A percentile compares a stretch with the other conserved stretches of the same genome.
These are phyloP conservation scores for Nycteola revayana DNA, from an alignment of 2,888 invertebrate species.

Conservation along the genomic window DNA sequence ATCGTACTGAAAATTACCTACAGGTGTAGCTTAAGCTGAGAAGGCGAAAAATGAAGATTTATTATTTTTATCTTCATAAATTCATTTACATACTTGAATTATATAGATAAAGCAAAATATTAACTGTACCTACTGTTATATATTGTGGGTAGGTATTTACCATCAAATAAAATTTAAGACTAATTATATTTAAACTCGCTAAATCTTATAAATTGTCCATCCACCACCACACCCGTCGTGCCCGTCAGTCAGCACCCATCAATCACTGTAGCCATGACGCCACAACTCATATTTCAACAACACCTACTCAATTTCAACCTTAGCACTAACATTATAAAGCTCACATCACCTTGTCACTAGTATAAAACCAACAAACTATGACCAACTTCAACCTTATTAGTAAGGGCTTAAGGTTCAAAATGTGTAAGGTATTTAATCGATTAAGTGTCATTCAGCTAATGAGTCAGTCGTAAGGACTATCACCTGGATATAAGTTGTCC, in stretches of 20 bases:
- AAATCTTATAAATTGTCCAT: too few species aligned
- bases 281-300: slow-evolving; percentile 73
- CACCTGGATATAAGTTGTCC: slow-evolving; percentile 23
- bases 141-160: too few species aligned
- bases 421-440: slow-evolving; percentile 55
- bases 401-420: slow-evolving; percentile 24
- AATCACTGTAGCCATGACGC: slow-evolving; percentile 74
- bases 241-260: slow-evolving; percentile 77
- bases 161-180: too few species aligned
- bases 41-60: too few species aligned
- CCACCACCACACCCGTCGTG: slow-evolving; percentile 34
- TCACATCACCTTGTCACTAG: slow-evolving; percentile 52
- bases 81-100: too few species aligned
- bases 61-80: too few species aligned
- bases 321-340: slow-evolving; percentile 41
- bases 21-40: too few species aligned
- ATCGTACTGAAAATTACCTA: too few species aligned
- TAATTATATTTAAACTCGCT: too few species aligned
- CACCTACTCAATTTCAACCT: slow-evolving; percentile 31
- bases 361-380: slow-evolving; percentile 65
- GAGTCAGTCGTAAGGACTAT: slow-evolving; percentile 36
- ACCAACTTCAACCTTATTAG: slow-evolving; percentile 35
- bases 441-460: slow-evolving; percentile 59
- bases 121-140: too few species aligned
- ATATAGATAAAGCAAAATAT: too few species aligned